Percentiles rank a stretch among this genome's conserved stretches.
These are phyloP conservation scores for Lingula anatina DNA, from an alignment of 2,888 invertebrate genomes.

Conservation along the genomic window DNA sequence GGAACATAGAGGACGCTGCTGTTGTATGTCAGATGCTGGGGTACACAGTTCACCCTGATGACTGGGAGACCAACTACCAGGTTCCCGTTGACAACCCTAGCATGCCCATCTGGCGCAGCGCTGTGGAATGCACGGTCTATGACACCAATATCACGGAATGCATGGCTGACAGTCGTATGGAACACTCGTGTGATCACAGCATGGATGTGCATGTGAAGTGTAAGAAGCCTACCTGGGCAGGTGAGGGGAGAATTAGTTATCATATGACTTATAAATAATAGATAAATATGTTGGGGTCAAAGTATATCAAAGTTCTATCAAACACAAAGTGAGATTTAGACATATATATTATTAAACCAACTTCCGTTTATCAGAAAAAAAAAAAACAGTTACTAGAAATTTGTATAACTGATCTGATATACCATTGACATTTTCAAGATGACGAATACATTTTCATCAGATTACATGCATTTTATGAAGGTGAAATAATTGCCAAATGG, in stretches of 20 bases:
- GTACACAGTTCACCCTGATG: conserved; percentile 81
- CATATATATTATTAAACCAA: no score
- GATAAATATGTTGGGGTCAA: no score
- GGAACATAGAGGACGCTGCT: conserved; percentile 87
- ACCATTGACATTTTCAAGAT: no score
- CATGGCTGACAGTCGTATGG: conserved; percentile 60
- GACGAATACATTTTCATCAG: no score
- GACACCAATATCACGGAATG: conserved; percentile 88
- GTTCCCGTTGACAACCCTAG: conserved; percentile 64
- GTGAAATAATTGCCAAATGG: no score
- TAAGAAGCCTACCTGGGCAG: conserved; percentile 52
- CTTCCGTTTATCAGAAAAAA: no score
- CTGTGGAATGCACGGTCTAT: conserved; percentile 84
- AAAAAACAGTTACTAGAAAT: no score
- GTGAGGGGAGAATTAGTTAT: conserved; percentile 20
- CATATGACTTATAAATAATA: no score
- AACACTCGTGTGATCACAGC: conserved; percentile 63
- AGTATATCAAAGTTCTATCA: no score
- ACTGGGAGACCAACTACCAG: conserved; percentile 79
- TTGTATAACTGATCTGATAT: no score
- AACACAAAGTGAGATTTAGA: no score
- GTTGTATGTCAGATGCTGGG: conserved; percentile 94
- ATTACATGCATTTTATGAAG: no score
- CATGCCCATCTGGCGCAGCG: conserved; percentile 57
- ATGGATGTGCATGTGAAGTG: conserved; percentile 49